phyloP scores from a whole-genome alignment of 2,888 invertebrate genomes.

The Pseudococcus longispinus region DNA sequence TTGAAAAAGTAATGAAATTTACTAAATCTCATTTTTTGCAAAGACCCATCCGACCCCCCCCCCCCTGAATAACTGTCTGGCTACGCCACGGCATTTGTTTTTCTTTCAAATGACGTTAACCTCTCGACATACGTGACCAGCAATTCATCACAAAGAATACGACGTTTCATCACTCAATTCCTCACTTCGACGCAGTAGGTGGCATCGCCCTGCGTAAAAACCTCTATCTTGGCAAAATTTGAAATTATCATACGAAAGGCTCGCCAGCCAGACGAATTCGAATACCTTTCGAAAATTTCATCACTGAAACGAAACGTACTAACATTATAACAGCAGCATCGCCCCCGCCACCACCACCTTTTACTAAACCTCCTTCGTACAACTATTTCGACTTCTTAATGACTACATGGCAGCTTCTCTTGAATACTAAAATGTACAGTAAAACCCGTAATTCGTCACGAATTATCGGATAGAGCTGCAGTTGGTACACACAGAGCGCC shows the following conservation, averaged over 20 bases:
- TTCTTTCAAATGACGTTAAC: too few species aligned
- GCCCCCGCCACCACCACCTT: not conserved
- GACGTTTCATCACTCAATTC: too few species aligned
- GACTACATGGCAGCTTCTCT: not conserved
- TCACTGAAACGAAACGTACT: not conserved
- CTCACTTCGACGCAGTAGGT: not conserved
- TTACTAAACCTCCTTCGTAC: not conserved
- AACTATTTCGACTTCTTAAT: not conserved
- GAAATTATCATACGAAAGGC: conserved; percentile 2
- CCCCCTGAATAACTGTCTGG: too few species aligned
- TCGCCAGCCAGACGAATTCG: not conserved
- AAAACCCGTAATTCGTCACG: conserved; percentile 10
- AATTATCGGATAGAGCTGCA: conserved; percentile 27
- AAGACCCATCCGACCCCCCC: too few species aligned
- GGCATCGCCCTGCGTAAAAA: not conserved
- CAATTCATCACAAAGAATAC: too few species aligned
- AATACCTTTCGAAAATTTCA: not conserved
- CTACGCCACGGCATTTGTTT: too few species aligned
- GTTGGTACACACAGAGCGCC: not conserved
- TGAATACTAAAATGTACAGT: not conserved
- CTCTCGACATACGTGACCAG: too few species aligned
- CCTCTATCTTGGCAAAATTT: not conserved
- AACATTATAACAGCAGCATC: not conserved
- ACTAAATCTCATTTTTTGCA: too few species aligned
- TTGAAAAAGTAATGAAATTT: too few species aligned